phyloP scores from a whole-genome alignment of 1,140 invertebrate genomes.

The Nasonia longicornis region DNA sequence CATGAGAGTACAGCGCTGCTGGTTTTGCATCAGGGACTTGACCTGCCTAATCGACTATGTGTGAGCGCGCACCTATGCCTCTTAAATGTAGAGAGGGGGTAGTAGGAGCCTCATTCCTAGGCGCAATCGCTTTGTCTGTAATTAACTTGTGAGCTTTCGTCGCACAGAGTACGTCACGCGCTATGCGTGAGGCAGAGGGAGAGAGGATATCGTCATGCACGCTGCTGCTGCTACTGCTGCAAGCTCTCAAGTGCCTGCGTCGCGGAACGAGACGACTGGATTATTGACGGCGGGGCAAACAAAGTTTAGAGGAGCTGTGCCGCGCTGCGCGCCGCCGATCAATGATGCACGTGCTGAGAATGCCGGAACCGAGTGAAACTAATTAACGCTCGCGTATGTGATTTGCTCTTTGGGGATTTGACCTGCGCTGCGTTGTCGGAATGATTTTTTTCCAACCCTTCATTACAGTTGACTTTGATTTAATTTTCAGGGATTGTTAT shows the following conservation, averaged over 20 bases:
- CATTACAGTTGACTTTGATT: no score
- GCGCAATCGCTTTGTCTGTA: conserved; percentile 16
- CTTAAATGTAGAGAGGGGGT: background rate
- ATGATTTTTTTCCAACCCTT: no score
- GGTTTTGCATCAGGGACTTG: conserved; percentile 28
- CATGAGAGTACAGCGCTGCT: background rate
- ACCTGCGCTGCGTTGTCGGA: no score
- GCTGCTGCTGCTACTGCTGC: background rate
- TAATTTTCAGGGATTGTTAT: no score
- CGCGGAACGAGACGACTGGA: background rate
- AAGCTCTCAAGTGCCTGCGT: background rate
- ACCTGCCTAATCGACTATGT: background rate
- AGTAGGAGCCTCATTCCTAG: background rate
- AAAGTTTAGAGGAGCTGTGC: background rate
- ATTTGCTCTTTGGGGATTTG: background rate
- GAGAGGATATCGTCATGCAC: background rate
- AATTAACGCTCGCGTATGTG: background rate
- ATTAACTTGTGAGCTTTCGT: conserved; percentile 26
- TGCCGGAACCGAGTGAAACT: background rate
- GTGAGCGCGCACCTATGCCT: background rate
- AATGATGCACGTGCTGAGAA: background rate
- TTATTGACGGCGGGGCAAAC: background rate
- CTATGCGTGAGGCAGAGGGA: background rate
- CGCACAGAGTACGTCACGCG: background rate
- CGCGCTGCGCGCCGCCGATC: background rate